Evolutionary conservation across 1,140 invertebrate species (phyloP).

Genomic region (Drosophila orosa): DNA sequence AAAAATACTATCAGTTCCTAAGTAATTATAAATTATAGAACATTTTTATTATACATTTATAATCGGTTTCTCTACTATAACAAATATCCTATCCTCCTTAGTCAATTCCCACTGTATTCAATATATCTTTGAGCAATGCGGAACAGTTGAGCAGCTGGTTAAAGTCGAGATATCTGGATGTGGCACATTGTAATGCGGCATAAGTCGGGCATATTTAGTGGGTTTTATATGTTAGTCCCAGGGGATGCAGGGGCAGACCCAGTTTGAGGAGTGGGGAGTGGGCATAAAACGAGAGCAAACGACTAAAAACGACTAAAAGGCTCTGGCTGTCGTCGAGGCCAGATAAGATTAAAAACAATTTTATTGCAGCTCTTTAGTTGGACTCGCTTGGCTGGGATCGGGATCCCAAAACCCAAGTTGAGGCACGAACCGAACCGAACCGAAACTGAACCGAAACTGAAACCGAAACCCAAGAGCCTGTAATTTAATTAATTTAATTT

Average conservation of each 20-base stretch:
- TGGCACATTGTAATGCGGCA: slow-evolving; percentile 66
- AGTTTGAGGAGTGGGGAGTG: slow-evolving; percentile 11
- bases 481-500: slow-evolving; percentile 84
- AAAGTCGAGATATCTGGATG: slow-evolving; percentile 30
- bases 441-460: slow-evolving; percentile 13
- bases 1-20: not conserved
- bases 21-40: not conserved
- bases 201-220: slow-evolving; percentile 79
- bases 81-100: not conserved
- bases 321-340: slow-evolving; percentile 58
- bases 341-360: slow-evolving; percentile 83
- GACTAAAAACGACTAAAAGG: slow-evolving; percentile 75
- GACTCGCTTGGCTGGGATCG: slow-evolving; percentile 50
- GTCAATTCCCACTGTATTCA: slow-evolving; percentile 16
- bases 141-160: slow-evolving; percentile 55
- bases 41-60: too few relatives aligned
- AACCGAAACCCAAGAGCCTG: slow-evolving; percentile 52
- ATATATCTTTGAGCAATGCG: slow-evolving; percentile 52
- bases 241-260: slow-evolving; percentile 3
- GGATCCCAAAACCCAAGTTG: slow-evolving; percentile 30
- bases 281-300: slow-evolving; percentile 52
- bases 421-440: not conserved
- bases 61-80: too few relatives aligned
- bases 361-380: slow-evolving; percentile 83
- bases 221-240: slow-evolving; percentile 63